Evolutionary conservation across 1,140 invertebrate species (phyloP).

Genomic region (Melanaphis sacchari): DNA sequence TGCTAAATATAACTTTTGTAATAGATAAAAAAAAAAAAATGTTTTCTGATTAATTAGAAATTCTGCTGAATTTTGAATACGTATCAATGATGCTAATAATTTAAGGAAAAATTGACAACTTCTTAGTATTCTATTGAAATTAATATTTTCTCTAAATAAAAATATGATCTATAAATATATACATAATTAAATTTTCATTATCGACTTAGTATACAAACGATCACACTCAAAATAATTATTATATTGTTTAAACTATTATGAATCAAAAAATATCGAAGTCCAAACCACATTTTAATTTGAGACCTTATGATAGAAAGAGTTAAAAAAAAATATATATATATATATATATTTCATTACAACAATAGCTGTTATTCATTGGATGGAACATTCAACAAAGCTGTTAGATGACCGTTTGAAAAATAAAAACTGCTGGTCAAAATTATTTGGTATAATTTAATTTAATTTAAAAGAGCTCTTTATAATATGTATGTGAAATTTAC

Average conservation of each 20-base stretch:
- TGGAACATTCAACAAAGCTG: not conserved
- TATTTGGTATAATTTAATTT: not conserved
- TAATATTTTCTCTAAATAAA: not conserved
- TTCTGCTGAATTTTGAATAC: no score
- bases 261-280: not conserved
- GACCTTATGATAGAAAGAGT: not conserved
- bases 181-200: not conserved
- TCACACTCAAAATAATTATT: not conserved
- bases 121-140: not conserved
- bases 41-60: not conserved
- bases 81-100: not conserved
- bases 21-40: not conserved
- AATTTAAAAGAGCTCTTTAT: not conserved
- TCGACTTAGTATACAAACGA: not conserved
- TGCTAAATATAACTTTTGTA: not conserved
- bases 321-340: not conserved
- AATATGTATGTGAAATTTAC: not conserved
- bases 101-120: not conserved
- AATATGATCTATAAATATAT: not conserved
- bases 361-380: not conserved
- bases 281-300: not conserved
- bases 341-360: not conserved
- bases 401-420: slow-evolving; percentile 34
- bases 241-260: not conserved
- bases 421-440: slow-evolving; percentile 3